phyloP scores from a whole-genome alignment of 1,140 invertebrate genomes.

The Tenebrio molitor region DNA sequence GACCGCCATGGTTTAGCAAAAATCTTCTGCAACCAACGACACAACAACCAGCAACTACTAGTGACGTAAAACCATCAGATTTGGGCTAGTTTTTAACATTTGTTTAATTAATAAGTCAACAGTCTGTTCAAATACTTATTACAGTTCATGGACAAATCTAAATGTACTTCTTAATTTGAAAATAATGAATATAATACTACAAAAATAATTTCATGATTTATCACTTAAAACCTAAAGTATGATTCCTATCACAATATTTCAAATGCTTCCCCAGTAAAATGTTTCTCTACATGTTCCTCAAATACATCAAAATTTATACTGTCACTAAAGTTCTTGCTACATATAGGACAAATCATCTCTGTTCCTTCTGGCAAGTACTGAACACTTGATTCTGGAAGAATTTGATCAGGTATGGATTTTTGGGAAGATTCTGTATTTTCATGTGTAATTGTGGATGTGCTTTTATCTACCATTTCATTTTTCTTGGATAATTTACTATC shows the following conservation, averaged over 20 bases:
- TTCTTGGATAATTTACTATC: conserved; percentile 58
- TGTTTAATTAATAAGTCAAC: neutral
- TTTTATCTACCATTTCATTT: conserved; percentile 53
- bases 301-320: conserved; percentile 68
- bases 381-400: conserved; percentile 52
- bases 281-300: conserved; percentile 70
- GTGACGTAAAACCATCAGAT: conserved; percentile 80
- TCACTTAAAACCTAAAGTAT: too few relatives aligned
- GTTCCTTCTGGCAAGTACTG: conserved; percentile 58
- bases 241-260: conserved; percentile 37
- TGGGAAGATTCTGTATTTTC: conserved; percentile 49
- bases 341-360: conserved; percentile 72
- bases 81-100: conserved; percentile 70
- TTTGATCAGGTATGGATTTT: conserved; percentile 51
- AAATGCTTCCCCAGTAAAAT: conserved; percentile 64
- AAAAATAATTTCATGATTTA: conserved; percentile 1
- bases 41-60: conserved; percentile 74
- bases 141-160: too few relatives aligned
- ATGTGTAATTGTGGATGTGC: conserved; percentile 50
- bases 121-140: neutral
- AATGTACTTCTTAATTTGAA: too few relatives aligned
- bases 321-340: conserved; percentile 68
- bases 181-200: conserved; percentile 14
- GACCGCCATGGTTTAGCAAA: conserved; percentile 84
- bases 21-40: conserved; percentile 86